Evolutionary conservation across 1,140 invertebrate species (phyloP).

Genomic region (Dendroctonus valens): DNA sequence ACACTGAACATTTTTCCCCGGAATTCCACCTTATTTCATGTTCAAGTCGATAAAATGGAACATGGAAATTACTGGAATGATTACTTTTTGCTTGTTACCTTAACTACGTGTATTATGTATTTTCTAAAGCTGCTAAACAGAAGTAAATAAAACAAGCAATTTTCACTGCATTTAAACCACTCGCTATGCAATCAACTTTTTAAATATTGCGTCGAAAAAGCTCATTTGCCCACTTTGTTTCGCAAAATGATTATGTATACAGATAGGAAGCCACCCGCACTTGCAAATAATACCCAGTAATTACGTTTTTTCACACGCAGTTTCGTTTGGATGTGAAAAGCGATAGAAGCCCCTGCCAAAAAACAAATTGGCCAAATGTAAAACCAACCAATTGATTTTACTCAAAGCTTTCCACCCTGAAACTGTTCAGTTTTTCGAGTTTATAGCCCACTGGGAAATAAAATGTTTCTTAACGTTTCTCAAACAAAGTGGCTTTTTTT

Average conservation of each 20-base stretch:
- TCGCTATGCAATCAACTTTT: constrained; percentile 22
- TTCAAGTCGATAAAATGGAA: constrained; percentile 25
- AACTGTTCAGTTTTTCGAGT: too few species aligned
- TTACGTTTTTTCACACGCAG: background rate
- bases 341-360: too few species aligned
- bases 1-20: constrained; percentile 16
- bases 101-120: constrained; percentile 23
- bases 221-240: constrained; percentile 21
- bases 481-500: too few species aligned
- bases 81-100: constrained; percentile 29
- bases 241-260: constrained; percentile 3
- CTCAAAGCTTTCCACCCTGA: too few species aligned
- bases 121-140: constrained; percentile 9
- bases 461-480: too few species aligned
- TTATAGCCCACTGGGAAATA: too few species aligned
- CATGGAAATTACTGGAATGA: constrained; percentile 27
- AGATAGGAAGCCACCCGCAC: constrained; percentile 4
- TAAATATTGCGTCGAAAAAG: constrained; percentile 15
- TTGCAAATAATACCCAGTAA: background rate
- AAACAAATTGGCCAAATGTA: too few species aligned
- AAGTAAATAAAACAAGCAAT: constrained; percentile 19
- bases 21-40: constrained; percentile 23
- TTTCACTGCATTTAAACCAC: constrained; percentile 17
- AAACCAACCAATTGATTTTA: too few species aligned
- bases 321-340: too few species aligned